These are phyloP conservation scores for Crambe crambe DNA, from an alignment of 37 sponge, comb jelly and placozoan species.

Conservation along the genomic window DNA sequence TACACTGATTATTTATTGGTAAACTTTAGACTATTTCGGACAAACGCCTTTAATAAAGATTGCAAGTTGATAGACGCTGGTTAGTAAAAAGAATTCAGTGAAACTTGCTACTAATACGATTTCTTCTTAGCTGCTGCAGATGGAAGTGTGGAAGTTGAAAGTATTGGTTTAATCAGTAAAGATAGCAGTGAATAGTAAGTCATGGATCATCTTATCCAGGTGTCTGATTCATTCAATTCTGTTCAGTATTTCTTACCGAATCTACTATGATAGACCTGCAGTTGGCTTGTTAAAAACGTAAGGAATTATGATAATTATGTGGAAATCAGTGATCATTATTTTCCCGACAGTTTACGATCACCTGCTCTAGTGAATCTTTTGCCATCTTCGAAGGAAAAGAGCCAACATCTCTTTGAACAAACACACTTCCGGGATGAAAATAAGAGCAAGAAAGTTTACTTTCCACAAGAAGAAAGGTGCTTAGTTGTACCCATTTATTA, in stretches of 20 bases:
- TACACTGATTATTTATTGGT: not conserved
- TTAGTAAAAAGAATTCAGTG: too few species aligned
- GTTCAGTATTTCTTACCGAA: slow-evolving; percentile 35
- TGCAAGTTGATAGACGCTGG: not conserved
- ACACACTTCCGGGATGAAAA: slow-evolving; percentile 14
- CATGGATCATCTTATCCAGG: not conserved
- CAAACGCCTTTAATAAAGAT: slow-evolving; percentile 54
- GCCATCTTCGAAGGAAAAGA: slow-evolving; percentile 25
- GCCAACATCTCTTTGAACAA: slow-evolving; percentile 28
- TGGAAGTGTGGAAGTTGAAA: not conserved
- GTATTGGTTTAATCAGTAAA: slow-evolving; percentile 13
- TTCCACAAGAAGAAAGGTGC: not conserved
- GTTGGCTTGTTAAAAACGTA: slow-evolving; percentile 31
- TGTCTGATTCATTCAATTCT: not conserved
- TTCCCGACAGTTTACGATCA: slow-evolving; percentile 22
- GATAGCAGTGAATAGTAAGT: slow-evolving; percentile 39
- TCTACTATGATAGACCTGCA: slow-evolving; percentile 43
- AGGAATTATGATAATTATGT: slow-evolving; percentile 2
- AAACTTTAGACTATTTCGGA: slow-evolving; percentile 28
- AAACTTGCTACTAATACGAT: too few species aligned
- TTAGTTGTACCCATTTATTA: not conserved
- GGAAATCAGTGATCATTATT: not conserved
- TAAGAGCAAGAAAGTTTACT: not conserved
- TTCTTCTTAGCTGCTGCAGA: too few species aligned
- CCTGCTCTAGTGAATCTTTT: slow-evolving; percentile 10